Percentiles rank a stretch among this genome's conserved stretches.
These are phyloP conservation scores for Pandemis heparana DNA, from an alignment of 2,888 invertebrate genomes.

Conservation along the genomic window DNA sequence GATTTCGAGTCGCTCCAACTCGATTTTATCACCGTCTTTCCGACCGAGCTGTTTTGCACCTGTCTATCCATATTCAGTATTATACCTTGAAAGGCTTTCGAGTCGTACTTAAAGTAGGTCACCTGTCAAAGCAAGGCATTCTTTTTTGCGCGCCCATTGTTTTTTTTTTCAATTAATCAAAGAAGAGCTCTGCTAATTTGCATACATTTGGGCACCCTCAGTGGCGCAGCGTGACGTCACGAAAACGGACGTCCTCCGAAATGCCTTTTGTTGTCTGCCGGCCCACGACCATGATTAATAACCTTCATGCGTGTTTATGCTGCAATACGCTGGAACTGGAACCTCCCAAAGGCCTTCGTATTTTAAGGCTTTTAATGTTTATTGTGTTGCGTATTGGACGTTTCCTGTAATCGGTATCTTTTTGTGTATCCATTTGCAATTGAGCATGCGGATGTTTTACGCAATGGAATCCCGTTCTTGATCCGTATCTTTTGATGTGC, in stretches of 20 bases:
- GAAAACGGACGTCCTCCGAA: constrained; percentile 54
- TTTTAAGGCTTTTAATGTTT: constrained; percentile 26
- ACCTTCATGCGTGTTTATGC: constrained; percentile 40
- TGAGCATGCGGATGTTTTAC: constrained; percentile 16
- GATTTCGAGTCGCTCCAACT: constrained; percentile 12
- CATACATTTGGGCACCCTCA: constrained; percentile 48
- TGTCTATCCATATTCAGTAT: constrained; percentile 24
- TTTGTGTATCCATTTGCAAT: constrained; percentile 13
- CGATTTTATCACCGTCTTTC: constrained; percentile 17
- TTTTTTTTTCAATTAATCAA: constrained; percentile 24
- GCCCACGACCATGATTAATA: constrained; percentile 49
- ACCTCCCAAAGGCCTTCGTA: constrained; percentile 19
- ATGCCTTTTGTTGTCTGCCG: constrained; percentile 68
- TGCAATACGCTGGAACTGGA: constrained; percentile 19
- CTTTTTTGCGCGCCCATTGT: constrained; percentile 26
- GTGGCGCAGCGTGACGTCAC: constrained; percentile 68
- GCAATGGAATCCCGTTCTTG: constrained; percentile 9
- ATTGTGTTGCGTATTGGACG: constrained; percentile 14
- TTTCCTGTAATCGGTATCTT: constrained; percentile 24
- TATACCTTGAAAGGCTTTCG: constrained; percentile 6
- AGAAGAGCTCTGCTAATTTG: constrained; percentile 22
- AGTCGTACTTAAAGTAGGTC: constrained; percentile 11
- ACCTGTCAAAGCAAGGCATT: constrained; percentile 15
- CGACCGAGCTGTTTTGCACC: constrained; percentile 3
- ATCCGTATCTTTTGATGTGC: constrained; percentile 16